These are phyloP conservation scores for Lepidochitona cinerea DNA, from an alignment of 2,888 invertebrate genomes.

Conservation along the genomic window DNA sequence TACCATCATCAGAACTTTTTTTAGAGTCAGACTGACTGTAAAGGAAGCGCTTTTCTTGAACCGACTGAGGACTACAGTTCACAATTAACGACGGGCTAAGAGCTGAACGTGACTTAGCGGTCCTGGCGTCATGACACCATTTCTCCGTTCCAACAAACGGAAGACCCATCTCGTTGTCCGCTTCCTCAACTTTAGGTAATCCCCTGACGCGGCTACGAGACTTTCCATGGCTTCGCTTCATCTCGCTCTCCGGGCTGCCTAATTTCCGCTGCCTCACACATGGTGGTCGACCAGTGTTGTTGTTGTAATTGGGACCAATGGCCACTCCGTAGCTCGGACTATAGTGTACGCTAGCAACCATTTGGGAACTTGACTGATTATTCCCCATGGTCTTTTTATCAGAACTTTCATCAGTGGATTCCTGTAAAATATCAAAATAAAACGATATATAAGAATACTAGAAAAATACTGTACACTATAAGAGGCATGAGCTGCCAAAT, in stretches of 20 bases:
- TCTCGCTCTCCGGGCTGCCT: constrained; percentile 28
- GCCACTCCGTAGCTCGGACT: constrained; percentile 33
- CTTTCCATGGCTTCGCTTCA: not conserved
- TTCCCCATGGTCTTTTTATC: not conserved
- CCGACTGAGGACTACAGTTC: constrained; percentile 55
- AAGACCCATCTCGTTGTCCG: not conserved
- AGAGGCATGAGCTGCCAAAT: too few species aligned
- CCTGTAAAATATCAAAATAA: too few species aligned
- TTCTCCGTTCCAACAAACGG: not conserved
- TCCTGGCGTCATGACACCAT: constrained; percentile 1
- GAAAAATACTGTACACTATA: too few species aligned
- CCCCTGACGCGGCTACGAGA: not conserved
- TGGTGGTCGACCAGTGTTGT: constrained; percentile 14
- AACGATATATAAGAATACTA: too few species aligned
- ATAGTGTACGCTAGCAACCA: constrained; percentile 27
- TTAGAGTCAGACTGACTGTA: not conserved
- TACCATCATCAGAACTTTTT: not conserved
- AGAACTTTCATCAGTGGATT: not conserved
- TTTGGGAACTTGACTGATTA: not conserved
- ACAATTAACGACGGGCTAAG: constrained; percentile 48
- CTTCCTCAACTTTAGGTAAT: not conserved
- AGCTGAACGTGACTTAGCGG: not conserved
- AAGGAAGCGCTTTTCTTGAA: constrained; percentile 46
- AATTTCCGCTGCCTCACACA: constrained; percentile 20
- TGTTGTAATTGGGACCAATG: constrained; percentile 16